These are phyloP conservation scores for Brotogeris chrysoptera DNA, from an alignment of 2,797 vertebrate genomes.

Conservation along the genomic window DNA sequence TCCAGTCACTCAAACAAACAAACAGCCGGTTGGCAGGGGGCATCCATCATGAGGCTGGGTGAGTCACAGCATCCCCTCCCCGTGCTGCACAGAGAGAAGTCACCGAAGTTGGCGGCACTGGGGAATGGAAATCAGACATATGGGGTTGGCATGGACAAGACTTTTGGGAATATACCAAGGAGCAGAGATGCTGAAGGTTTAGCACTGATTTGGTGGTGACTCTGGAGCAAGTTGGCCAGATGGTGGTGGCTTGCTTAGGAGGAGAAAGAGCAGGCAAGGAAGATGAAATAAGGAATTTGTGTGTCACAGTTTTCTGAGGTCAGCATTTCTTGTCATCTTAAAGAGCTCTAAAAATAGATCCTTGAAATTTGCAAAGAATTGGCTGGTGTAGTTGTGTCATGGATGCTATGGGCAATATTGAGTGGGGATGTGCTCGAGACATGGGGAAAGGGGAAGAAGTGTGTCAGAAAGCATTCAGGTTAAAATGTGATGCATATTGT, in stretches of 20 bases:
- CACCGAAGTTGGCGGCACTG: accelerated
- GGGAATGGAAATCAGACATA: neutral
- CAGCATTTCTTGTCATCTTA: slow-evolving; percentile 17
- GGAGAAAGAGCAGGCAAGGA: neutral
- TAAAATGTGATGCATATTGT: neutral
- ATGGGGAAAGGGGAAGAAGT: neutral
- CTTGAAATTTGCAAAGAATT: neutral
- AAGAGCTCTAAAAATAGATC: slow-evolving; percentile 18
- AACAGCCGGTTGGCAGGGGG: slow-evolving; percentile 43
- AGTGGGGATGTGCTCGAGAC: neutral
- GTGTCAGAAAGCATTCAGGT: neutral
- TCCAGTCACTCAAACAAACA: slow-evolving; percentile 32
- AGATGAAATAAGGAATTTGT: neutral
- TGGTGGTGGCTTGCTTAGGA: neutral
- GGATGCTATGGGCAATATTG: neutral
- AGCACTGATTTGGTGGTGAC: neutral
- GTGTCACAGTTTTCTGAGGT: slow-evolving; percentile 17
- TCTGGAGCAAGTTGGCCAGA: neutral
- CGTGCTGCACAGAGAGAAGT: neutral
- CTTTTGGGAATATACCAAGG: neutral
- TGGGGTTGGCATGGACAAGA: neutral
- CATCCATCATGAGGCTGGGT: neutral
- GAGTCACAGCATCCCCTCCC: slow-evolving; percentile 8
- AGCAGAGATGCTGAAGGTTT: neutral
- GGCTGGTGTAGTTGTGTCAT: neutral